Evolutionary conservation across 2,113 vertebrate species (phyloP).

Genomic region (Anolis carolinensis): DNA sequence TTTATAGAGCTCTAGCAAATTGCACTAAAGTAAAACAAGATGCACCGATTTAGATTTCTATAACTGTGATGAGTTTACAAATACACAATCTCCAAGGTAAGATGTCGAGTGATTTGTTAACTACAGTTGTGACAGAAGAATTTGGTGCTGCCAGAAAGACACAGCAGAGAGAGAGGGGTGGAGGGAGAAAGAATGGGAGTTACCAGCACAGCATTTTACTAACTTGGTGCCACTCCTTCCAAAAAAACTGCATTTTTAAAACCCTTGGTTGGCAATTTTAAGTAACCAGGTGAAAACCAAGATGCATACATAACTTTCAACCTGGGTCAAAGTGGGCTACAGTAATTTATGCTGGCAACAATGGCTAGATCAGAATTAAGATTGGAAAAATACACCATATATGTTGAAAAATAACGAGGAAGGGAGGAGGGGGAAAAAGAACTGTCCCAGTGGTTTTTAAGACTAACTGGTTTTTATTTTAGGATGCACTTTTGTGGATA

Average conservation of each 20-base stretch:
- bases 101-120: slow-evolving; percentile 9
- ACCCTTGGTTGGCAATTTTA: slow-evolving; percentile 6
- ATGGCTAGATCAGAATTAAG: neutral
- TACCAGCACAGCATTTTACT: neutral
- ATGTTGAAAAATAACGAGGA: neutral
- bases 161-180: neutral
- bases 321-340: fast-evolving
- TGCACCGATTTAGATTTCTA: slow-evolving; percentile 49
- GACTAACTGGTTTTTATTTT: too few species aligned
- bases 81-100: slow-evolving; percentile 40
- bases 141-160: neutral
- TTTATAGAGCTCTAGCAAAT: slow-evolving; percentile 35
- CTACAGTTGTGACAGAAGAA: slow-evolving; percentile 13
- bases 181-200: too few species aligned
- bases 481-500: too few species aligned
- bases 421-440: too few species aligned
- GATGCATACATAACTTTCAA: neutral
- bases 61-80: slow-evolving; percentile 43
- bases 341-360: slow-evolving; percentile 20
- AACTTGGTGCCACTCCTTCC: slow-evolving; percentile 20
- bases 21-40: slow-evolving; percentile 58
- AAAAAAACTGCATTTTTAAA: neutral
- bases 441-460: too few species aligned
- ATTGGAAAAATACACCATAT: neutral
- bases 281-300: slow-evolving; percentile 8